Base-by-base conservation (phyloP, 92 coral and sea anemone genomes). In the Parazoanthus atlanticus region DNA sequence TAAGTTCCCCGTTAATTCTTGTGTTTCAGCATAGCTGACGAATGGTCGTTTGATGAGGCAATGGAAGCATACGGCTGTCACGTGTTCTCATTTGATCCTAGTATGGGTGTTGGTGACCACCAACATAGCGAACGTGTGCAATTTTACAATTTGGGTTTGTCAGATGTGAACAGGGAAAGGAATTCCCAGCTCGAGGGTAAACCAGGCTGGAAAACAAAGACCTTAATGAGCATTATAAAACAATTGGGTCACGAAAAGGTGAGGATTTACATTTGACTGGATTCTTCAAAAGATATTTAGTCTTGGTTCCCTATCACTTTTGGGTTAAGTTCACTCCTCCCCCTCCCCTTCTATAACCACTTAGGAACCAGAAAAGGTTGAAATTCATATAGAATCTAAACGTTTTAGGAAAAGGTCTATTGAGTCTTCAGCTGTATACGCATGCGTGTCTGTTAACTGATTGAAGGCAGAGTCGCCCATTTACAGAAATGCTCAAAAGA, bases 41-140 rank as follows among this genome's bases (percentile, higher is more conserved):
- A 96, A 83, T 96, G 96, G 91, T 92, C 98, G 16, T 96, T 96
- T 84, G 98, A 96, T 82, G 98, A 96, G 23, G 88, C 91, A 28
- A 93, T 94, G 93, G 98, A 92, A 70, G 43, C 80, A 8, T 82
- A 91, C 70, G 98, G 98, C 25, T 96, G 98, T 79, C 76, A 87
- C n/a, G 98, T 96, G 75, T 96, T 31, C 78, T 93, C 98, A 28
- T 96, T 96, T 85, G 96, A 96, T 61, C 98, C 98, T 7, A 91
- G 98, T n/a, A 96, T 90, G 93, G 93, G 93, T 0, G 90, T 74
- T 31, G 91, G 79, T 9, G 96, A 91, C 84, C 95, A 96, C 58
- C 79, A 82, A 15, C 98, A 91, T 82, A 80, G 95, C 56, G 81
- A 85, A n/a, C 43, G 86, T 38, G 94, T 96, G 13, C 76, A 80